Conservation (phyloP, 1,140 invertebrate species). For the Plodia interpunctella region DNA sequence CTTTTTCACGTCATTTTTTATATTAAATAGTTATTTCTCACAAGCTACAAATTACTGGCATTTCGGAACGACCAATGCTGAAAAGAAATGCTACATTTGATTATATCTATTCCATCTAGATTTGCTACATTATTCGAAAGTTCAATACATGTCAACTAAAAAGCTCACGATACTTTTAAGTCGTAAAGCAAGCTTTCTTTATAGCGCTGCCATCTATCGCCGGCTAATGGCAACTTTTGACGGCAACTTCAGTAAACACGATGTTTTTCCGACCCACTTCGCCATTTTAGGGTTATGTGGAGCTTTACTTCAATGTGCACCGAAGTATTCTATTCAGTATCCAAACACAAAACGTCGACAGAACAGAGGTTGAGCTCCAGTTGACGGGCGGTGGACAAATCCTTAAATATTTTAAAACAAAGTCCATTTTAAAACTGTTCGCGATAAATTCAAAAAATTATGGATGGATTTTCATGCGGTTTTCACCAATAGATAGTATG, state of each 20-base stretch:
- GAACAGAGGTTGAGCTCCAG: background rate
- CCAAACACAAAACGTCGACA: background rate
- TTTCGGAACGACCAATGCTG: no score
- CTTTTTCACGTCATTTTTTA: no score
- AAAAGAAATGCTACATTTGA: background rate
- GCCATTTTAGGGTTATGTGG: constrained; percentile 35
- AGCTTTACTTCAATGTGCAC: constrained; percentile 1
- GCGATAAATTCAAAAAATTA: no score
- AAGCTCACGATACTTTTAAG: constrained; percentile 40
- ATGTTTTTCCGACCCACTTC: constrained; percentile 56
- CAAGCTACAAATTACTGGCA: no score
- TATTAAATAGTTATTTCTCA: no score
- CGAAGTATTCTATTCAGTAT: constrained; percentile 2
- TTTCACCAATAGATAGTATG: no score
- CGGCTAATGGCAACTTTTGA: constrained; percentile 54
- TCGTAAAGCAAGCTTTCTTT: constrained; percentile 45
- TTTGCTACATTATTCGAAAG: background rate
- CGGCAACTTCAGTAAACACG: constrained; percentile 42
- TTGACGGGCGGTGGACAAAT: no score
- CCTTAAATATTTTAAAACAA: no score
- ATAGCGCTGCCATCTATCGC: constrained; percentile 63
- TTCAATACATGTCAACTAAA: constrained; percentile 9
- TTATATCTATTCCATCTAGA: background rate
- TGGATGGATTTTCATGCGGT: no score
- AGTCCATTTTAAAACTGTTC: no score